Evolutionary conservation across 92 coral and sea anemone species (phyloP).

Genomic region (Paragorgia papillata): DNA sequence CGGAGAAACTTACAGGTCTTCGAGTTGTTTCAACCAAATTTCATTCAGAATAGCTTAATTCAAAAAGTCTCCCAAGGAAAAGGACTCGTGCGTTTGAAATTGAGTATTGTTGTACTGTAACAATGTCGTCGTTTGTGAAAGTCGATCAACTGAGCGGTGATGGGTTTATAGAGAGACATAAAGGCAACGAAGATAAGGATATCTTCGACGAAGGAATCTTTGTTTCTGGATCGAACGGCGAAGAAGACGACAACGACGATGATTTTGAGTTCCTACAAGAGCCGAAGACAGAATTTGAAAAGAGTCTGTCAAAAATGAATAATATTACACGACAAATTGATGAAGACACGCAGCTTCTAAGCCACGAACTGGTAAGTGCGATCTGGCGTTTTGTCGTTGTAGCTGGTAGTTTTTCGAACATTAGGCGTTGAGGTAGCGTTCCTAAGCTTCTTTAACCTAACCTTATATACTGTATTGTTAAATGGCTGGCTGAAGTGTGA

Average conservation of each 20-base stretch:
- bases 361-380: constrained; percentile 32
- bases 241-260: neutral
- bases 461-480: too few relatives aligned
- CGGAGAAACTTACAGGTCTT: too few relatives aligned
- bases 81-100: neutral
- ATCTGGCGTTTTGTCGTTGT: neutral
- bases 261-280: constrained; percentile 7
- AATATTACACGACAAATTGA: constrained; percentile 8
- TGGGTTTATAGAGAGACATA: neutral
- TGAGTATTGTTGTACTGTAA: too few relatives aligned
- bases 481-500: too few relatives aligned
- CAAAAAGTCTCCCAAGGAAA: neutral
- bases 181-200: neutral
- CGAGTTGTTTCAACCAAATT: too few relatives aligned
- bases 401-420: too few relatives aligned
- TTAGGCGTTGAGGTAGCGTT: too few relatives aligned
- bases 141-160: neutral
- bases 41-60: too few relatives aligned
- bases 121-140: neutral
- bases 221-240: neutral
- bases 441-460: too few relatives aligned
- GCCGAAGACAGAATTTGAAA: constrained; percentile 25
- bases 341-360: constrained; percentile 28
- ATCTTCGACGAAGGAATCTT: neutral
- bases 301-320: constrained; percentile 19